A percentile compares a stretch with the other conserved stretches of the same genome.
Evolutionary conservation across 2,888 invertebrate genomes (phyloP).

Genomic region (Caradrina clavipalpis): DNA sequence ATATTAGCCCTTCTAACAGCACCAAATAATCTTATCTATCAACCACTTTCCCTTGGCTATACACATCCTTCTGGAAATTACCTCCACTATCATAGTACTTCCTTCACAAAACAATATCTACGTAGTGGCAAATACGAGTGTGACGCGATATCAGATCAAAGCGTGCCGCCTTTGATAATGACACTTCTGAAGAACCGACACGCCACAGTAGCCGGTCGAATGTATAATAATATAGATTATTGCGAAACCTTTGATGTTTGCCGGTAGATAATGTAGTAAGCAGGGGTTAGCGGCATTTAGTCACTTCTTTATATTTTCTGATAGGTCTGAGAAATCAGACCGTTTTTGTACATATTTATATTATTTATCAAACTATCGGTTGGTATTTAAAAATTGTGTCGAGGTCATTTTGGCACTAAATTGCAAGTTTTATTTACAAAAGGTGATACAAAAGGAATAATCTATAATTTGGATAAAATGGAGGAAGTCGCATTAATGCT

Average conservation of each 20-base stretch:
- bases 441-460: no score
- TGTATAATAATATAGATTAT: constrained; percentile 75
- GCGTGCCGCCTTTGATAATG: constrained; percentile 75
- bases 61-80: constrained; percentile 54
- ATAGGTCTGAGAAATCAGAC: constrained; percentile 52
- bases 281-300: constrained; percentile 55
- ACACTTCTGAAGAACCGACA: constrained; percentile 79
- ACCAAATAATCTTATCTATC: constrained; percentile 41
- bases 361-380: constrained; percentile 39
- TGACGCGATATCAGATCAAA: constrained; percentile 83
- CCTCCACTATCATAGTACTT: constrained; percentile 52
- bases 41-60: constrained; percentile 40
- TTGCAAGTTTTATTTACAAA: not conserved
- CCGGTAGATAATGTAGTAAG: constrained; percentile 69
- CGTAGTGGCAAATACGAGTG: constrained; percentile 81
- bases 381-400: constrained; percentile 32
- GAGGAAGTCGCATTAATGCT: no score
- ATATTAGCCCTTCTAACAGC: constrained; percentile 5
- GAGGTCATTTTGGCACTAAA: constrained; percentile 21
- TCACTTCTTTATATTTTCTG: constrained; percentile 34
- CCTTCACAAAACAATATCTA: constrained; percentile 79
- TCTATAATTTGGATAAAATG: no score
- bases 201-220: constrained; percentile 80
- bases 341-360: constrained; percentile 32
- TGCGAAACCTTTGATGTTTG: constrained; percentile 75